Evolutionary conservation across 37 sponge, comb jelly and placozoan genomes (phyloP).

Genomic region (Tethya wilhelma): DNA sequence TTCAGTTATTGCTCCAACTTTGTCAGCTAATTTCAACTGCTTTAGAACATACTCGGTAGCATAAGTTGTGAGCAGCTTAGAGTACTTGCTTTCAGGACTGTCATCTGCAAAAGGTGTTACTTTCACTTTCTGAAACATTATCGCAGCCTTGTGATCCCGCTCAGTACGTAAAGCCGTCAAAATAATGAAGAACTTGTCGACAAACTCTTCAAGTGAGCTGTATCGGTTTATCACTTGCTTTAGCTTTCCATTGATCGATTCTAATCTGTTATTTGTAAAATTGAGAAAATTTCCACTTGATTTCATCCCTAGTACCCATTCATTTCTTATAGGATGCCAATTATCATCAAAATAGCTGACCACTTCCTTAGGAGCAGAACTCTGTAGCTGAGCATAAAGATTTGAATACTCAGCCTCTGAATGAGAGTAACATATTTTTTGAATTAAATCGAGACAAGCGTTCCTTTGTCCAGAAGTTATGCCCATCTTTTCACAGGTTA

Average conservation of each 20-base stretch:
- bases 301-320: constrained; percentile 59
- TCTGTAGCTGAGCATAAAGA: constrained; percentile 7
- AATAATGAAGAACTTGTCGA: constrained; percentile 17
- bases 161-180: constrained; percentile 33
- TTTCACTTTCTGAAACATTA: constrained; percentile 17
- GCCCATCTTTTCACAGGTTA: constrained; percentile 42
- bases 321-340: constrained; percentile 67
- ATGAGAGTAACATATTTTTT: constrained; percentile 45
- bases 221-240: constrained; percentile 39
- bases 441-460: constrained; percentile 39
- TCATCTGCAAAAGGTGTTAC: background rate
- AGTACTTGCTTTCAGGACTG: constrained; percentile 24
- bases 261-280: constrained; percentile 53
- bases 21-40: constrained; percentile 17
- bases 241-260: constrained; percentile 53
- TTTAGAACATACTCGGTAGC: constrained; percentile 22
- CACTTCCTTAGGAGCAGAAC: constrained; percentile 5
- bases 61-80: constrained; percentile 46
- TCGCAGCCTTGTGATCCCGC: constrained; percentile 37
- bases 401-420: constrained; percentile 45
- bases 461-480: constrained; percentile 36
- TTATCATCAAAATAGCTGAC: constrained; percentile 52
- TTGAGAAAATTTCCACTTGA: constrained; percentile 22
- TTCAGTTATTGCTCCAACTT: constrained; percentile 9
- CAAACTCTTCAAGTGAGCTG: constrained; percentile 39